Evolutionary conservation across 2,797 vertebrate genomes (phyloP), one percentile per base, ranked within the genome.

Genomic region (Acrossocheilus fasciatus): DNA sequence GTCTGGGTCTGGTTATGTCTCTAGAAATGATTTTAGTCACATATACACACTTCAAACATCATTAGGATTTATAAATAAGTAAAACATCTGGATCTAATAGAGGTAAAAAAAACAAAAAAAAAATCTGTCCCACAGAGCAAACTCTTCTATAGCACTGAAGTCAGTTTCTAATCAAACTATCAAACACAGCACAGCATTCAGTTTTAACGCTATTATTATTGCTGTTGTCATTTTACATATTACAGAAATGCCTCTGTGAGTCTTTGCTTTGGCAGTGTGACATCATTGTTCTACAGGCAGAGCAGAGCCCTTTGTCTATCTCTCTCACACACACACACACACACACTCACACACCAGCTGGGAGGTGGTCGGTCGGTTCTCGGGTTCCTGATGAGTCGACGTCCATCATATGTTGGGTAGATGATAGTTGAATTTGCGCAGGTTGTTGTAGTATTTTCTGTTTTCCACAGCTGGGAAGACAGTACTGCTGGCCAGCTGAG

Each of bases 401-500:
- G 1, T 79, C 36, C 76, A 50, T 12, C 94, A 99, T 93, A 99
- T 98, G 93, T 98, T 98, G 6, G 98, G 98, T 2, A 99, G 96
- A 85, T 94, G 97, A 87, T 96, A 98, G 94, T 97, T 97, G 74
- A 96, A 94, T 92, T 95, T 98, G 90, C 93, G 96, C 78, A 96
- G 92, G 90, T 96, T 96, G 93, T 90, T 96, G 93, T 94, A 96
- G 93, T 95, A 95, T 87, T 97, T 98, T 92, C 96, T 98, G 89
- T 92, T 96, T 86, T 98, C 97, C 96, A 97, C 81, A 18, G 96
- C 94, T 43, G 98, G 97, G 84, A 98, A 96, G 91, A 96, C 78
- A 10, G 95, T 96, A 86, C 96, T 97, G 91, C 94, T 91, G 14
- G 97, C 97, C 86, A 99, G 92, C 94, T 98, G 97, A 20, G 98